Base-by-base conservation (phyloP, 2,113 vertebrate species). In the Heterochromis multidens region DNA sequence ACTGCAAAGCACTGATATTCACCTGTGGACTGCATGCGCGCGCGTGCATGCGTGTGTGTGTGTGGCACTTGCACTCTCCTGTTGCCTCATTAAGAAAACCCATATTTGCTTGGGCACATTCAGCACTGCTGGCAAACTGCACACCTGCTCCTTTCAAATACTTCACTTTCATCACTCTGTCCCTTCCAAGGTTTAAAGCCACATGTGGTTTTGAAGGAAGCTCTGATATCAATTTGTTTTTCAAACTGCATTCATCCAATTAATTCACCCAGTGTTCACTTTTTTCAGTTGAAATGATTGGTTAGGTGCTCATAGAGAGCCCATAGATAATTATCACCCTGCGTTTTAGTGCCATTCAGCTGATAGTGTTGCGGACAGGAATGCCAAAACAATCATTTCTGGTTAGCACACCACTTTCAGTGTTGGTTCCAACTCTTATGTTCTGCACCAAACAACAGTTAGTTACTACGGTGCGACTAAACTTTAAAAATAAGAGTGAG, bases 11-110 rank as follows among this genome's bases (percentile, higher is more conserved):
- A 10, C 63, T 8, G 54, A 76, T 57, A 60, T 84, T 90, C 90
- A 92, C 91, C 83, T 91, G 86, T 88, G 52, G 67, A 65, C 21
- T 27, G 21, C 10, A 40, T 13, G 65, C 19, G 57, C 5, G 63
- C 14, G 62, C 9, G 21, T 29, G 74, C 49, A 61, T 60, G 70
- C 21, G 56, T 29, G 74, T 35, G 25, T 21, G 70, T 21, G n/a
- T 40, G 84, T 49, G 88, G 82, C 89, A 93, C 84, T 90, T 91
- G 67, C 80, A 76, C 40, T 37, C 60, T 84, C 63, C 85, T 77
- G 88, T 80, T 87, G 88, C 89, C 90, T 94, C 91, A 93, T 93
- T 93, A 92, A 78, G 81, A 91, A 93, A 92, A 91, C 82, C 87
- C 90, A 89, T 90, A 93, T 94, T 93, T 93, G 87, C 87, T 90